These are phyloP conservation scores for Ylistrum balloti DNA, from an alignment of 1,140 invertebrate species.

Conservation along the genomic window DNA sequence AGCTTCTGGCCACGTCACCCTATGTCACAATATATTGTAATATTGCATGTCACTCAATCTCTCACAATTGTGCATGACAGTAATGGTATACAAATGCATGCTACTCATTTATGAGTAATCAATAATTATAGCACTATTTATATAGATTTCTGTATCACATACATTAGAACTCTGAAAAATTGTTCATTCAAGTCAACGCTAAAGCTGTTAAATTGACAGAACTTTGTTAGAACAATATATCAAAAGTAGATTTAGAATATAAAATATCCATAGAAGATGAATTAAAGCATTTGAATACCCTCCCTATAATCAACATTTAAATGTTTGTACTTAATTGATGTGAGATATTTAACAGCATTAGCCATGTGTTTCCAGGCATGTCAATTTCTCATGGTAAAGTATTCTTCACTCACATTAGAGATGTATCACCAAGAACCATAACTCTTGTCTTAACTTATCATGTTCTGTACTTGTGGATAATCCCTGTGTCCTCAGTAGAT, in stretches of 20 bases:
- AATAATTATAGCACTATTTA: too few relatives aligned
- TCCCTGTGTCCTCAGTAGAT: neutral
- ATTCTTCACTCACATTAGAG: neutral
- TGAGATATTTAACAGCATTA: neutral
- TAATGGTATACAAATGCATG: neutral
- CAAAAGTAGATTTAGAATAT: too few relatives aligned
- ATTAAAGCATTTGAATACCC: neutral
- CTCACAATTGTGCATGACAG: neutral
- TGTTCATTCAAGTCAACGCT: too few relatives aligned
- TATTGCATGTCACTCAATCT: neutral
- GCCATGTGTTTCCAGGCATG: slow-evolving; percentile 30
- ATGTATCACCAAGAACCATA: neutral
- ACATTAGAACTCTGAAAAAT: too few relatives aligned
- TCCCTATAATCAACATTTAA: too few relatives aligned
- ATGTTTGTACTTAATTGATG: too few relatives aligned
- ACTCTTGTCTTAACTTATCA: neutral
- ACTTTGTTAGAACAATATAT: too few relatives aligned
- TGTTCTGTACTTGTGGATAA: neutral
- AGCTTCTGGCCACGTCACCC: neutral
- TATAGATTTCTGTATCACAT: too few relatives aligned
- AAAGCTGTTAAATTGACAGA: too few relatives aligned
- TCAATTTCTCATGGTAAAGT: slow-evolving; percentile 32
- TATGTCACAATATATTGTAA: neutral
- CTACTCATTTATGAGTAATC: neutral
- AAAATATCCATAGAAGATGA: neutral